Evolutionary conservation across 2,888 invertebrate genomes (phyloP), one percentile per base, ranked within the genome.

Genomic region (Cremastinae sp.): DNA sequence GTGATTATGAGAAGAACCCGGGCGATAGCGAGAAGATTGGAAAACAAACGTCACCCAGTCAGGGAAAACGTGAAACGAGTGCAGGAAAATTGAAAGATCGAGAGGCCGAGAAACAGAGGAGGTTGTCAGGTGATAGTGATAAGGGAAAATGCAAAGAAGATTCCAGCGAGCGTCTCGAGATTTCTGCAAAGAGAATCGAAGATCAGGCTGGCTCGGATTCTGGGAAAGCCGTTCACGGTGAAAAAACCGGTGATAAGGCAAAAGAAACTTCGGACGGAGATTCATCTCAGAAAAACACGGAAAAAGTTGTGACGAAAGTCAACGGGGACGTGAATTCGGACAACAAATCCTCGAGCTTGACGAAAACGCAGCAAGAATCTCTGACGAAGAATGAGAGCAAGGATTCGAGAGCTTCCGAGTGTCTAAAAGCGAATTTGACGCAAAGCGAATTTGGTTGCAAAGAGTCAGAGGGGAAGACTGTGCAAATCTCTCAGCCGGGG

Each of bases 311-410:
- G 10, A 68, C 65, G 0, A 77, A 77, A 39, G 55, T 70, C 10
- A 77, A 77, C 43, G 75, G 78, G 7, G 75, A 74, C 16, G 5
- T 75, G 39, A 74, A 61, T 51, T 58, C 37, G 5, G 74, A 74
- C n/a, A 65, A 53, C 12, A 59, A 74, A 39, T 43, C 73, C n/a
- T 72, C 78, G 20, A 75, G 72, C 12, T 70, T 72, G 16, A 51
- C 53, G 4, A 77, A 76, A n/a, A 72, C 70, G 9, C 78, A 76
- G 3, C 81, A 81, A 56, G 76, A 64, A 8, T 41, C 66, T 5
- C 7, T 70, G 18, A 45, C 73, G 8, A 79, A 80, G 49, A 45
- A 66, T 39, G 20, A 28, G 10, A 39, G 22, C 5, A 76, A 74
- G 22, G 74, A 76, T 16, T 43, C 68, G 53, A 75, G 74, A 66